phyloP scores from a whole-genome alignment of 2,113 vertebrate genomes.

The Ammodytes marinus region DNA sequence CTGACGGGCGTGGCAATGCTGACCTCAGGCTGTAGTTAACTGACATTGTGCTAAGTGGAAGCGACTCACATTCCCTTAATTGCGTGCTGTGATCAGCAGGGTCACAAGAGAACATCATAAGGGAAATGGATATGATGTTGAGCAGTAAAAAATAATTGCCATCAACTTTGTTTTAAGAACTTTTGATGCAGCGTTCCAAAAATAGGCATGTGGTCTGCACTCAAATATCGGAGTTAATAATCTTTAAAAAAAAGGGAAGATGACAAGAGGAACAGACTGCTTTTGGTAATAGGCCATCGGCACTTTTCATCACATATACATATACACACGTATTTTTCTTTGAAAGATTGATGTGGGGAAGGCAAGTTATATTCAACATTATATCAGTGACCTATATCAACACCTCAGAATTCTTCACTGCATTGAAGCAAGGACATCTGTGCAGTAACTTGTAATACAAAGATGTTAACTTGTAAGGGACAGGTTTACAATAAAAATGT shows the following conservation, averaged over 20 bases:
- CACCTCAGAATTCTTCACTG: conserved; percentile 22
- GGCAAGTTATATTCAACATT: conserved; percentile 55
- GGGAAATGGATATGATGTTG: conserved; percentile 3
- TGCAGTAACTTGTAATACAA: conserved; percentile 19
- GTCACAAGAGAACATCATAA: conserved; percentile 20
- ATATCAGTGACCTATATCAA: conserved; percentile 59
- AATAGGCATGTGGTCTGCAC: conserved; percentile 40
- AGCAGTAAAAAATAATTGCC: conserved; percentile 34
- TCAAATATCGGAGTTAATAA: conserved; percentile 52
- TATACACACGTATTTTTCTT: conserved; percentile 30
- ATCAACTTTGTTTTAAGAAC: conserved; percentile 27
- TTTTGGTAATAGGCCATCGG: conserved; percentile 65
- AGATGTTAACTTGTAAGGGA: not conserved
- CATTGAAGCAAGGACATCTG: conserved; percentile 4
- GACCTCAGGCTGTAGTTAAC: conserved; percentile 20
- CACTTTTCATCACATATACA: conserved; percentile 43
- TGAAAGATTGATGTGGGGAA: conserved; percentile 49
- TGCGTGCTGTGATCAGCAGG: conserved; percentile 1
- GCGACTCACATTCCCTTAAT: conserved; percentile 20
- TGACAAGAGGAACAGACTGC: conserved; percentile 48
- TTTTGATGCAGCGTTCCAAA: conserved; percentile 49
- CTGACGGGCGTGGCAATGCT: not conserved
- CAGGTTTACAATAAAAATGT: conserved; percentile 1
- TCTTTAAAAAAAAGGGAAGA: conserved; percentile 46
- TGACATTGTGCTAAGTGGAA: conserved; percentile 18